Evolutionary conservation across 2,113 vertebrate species (phyloP).

Genomic region (Malaclemys terrapin): DNA sequence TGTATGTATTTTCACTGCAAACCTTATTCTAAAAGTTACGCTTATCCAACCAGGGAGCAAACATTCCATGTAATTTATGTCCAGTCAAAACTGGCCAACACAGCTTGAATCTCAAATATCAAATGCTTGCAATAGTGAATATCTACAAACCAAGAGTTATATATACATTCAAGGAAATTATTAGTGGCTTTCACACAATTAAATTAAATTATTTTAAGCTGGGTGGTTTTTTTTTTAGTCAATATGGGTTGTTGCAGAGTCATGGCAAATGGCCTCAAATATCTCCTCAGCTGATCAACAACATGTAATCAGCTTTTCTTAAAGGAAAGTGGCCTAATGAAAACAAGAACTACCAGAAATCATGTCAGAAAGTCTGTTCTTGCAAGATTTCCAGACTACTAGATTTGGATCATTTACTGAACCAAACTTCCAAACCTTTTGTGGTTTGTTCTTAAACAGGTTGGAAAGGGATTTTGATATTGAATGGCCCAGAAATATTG

Average conservation of each 20-base stretch:
- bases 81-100: conserved; percentile 69
- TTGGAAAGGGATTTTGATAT: not conserved
- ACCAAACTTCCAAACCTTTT: not conserved
- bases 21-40: conserved; percentile 62
- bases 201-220: not conserved
- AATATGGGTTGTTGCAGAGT: not conserved
- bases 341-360: not conserved
- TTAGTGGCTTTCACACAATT: not conserved
- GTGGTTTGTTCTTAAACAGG: not conserved
- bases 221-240: not conserved
- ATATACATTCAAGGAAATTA: conserved; percentile 45
- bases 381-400: fast-evolving
- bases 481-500: fast-evolving
- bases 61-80: conserved; percentile 70
- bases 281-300: not conserved
- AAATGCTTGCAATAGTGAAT: conserved; percentile 64
- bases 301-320: fast-evolving
- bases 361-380: not conserved
- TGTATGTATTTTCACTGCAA: conserved; percentile 67
- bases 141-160: conserved; percentile 37
- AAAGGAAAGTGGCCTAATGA: not conserved
- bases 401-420: not conserved
- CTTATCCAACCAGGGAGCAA: conserved; percentile 62
- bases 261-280: not conserved
- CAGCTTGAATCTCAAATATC: conserved; percentile 68